Evolutionary conservation across 2,113 vertebrate genomes (phyloP), one percentile per base, ranked within the genome.

Genomic region (Ctenodactylus gundi): DNA sequence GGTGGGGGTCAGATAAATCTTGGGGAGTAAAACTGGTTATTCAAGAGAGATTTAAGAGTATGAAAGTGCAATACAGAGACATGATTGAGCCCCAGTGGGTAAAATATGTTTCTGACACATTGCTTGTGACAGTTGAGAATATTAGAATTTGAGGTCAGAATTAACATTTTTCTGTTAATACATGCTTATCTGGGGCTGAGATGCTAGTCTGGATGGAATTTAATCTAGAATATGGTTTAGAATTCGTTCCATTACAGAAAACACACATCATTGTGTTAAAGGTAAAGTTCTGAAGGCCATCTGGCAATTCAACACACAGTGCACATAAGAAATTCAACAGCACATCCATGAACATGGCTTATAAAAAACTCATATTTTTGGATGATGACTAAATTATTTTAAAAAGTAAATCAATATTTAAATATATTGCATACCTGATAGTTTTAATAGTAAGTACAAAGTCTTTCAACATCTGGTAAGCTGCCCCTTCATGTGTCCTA

Each of bases 361-460:
- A 83, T 20, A 58, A 51, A 44, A 29, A 64, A 29, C 13, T 62
- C 17, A 49, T 14, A 68, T 67, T 88, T 70, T 77, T 34, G 34
- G 70, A 80, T 84, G 44, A 55, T 3, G 83, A 62, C 41, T 60
- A 83, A 51, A 53, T 78, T 39, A 67, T 25, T 41, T 1, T 78
- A 88, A 85, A 90, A 27, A 34, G 6, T 68, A 87, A 89, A 75
- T 39, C 18, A 84, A 7, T 70, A 76, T 70, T 90, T 94, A 75
- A 94, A 85, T 49, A 57, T 13, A 27, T 55, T 57, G 88, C 94
- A 77, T 34, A 97, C 97, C 97, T 97, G 95, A 97, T 96, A 77
- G 90, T 36, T 73, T n/a, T 21, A 90, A 97, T 49, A 44, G 67
- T 97, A 57, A 96, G 81, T 36, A 0, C 4, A 94, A 97, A 97